A percentile compares a stretch with the other conserved stretches of the same genome.
Conservation (phyloP, 2,888 invertebrate species). For the Caenorhabditis sp. region DNA sequence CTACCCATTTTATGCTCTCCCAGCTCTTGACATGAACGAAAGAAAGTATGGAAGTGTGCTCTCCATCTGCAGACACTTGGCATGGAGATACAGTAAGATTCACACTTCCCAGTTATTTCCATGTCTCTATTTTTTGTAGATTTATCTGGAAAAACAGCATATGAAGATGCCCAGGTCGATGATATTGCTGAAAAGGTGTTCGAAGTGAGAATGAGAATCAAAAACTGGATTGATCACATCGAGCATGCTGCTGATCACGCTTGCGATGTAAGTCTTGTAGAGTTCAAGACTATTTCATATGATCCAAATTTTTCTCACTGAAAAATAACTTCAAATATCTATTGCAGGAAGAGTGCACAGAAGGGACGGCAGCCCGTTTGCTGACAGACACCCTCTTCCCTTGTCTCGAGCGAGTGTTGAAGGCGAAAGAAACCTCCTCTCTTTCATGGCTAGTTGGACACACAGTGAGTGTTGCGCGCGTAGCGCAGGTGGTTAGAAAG, state of each 20-base stretch:
- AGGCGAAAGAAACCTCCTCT: constrained; percentile 23
- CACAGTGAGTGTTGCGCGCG: constrained; percentile 56
- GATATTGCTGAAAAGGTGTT: constrained; percentile 72
- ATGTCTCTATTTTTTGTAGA: constrained; percentile 53
- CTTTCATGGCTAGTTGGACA: constrained; percentile 70
- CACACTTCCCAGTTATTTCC: background rate
- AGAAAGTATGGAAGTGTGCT: constrained; percentile 69
- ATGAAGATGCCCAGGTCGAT: constrained; percentile 74
- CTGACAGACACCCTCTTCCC: constrained; percentile 59
- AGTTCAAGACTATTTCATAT: too few relatives aligned
- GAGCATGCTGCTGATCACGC: constrained; percentile 70
- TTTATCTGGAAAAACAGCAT: constrained; percentile 71
- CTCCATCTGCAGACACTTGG: constrained; percentile 76
- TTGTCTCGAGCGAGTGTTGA: constrained; percentile 53
- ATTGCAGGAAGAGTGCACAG: constrained; percentile 67
- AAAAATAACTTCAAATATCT: background rate
- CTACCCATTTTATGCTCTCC: constrained; percentile 73
- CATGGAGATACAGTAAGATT: constrained; percentile 75
- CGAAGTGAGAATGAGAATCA: constrained; percentile 67
- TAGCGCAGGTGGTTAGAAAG: constrained; percentile 58
- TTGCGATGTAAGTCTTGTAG: constrained; percentile 64
- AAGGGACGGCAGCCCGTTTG: constrained; percentile 21
- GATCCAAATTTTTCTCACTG: too few relatives aligned
- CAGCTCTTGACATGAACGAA: constrained; percentile 73
- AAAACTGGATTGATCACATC: constrained; percentile 74